Conservation (phyloP, 2,113 vertebrate genomes). For the Macaca fascicularis region DNA sequence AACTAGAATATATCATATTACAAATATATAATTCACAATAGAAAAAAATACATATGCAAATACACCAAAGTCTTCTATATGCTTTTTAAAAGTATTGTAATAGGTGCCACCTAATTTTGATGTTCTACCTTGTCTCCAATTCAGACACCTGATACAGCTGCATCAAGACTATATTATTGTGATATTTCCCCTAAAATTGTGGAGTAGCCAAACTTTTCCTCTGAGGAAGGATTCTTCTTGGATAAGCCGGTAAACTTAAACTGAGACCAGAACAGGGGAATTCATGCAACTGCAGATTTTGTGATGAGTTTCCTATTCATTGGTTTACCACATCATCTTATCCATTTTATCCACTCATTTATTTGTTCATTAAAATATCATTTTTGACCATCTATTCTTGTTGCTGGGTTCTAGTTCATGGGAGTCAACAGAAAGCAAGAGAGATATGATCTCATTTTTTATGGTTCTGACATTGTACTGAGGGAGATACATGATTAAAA, state of each 20-base stretch:
- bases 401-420: background rate
- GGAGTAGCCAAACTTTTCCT: background rate
- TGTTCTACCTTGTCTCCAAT: background rate
- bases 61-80: background rate
- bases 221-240: background rate
- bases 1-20: background rate
- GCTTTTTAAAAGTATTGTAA: background rate
- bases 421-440: background rate
- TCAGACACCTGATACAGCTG: background rate
- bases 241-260: background rate
- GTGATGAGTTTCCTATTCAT: background rate
- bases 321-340: background rate
- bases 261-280: background rate
- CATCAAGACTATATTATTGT: background rate
- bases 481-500: background rate
- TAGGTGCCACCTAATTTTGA: background rate
- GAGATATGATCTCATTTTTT: background rate
- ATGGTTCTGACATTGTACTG: too few relatives aligned
- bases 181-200: background rate
- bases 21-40: background rate
- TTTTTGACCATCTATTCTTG: background rate
- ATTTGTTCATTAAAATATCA: background rate
- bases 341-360: too few relatives aligned
- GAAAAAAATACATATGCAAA: background rate
- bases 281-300: background rate